Evolutionary conservation across 1,140 invertebrate species (phyloP).

Genomic region (Lordiphosa mommai): DNA sequence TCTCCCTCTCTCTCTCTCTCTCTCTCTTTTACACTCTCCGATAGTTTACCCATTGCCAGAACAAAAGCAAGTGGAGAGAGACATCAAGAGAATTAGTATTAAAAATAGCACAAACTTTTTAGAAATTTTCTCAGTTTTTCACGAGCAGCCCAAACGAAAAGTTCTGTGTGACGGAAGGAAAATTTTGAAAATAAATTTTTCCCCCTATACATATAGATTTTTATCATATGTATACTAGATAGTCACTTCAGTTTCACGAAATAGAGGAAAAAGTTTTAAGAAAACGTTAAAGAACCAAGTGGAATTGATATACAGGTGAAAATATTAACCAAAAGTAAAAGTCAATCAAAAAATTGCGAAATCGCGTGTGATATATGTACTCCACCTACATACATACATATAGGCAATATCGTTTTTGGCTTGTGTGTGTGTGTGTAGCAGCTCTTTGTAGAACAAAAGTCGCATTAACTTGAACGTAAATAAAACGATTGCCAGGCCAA

Average conservation of each 20-base stretch:
- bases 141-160: slow-evolving; percentile 64
- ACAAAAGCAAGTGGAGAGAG: slow-evolving; percentile 19
- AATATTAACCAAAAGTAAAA: slow-evolving; percentile 40
- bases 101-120: slow-evolving; percentile 68
- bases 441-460: slow-evolving; percentile 41
- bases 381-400: slow-evolving; percentile 12
- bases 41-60: slow-evolving; percentile 14
- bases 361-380: slow-evolving; percentile 43
- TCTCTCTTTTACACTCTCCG: not conserved
- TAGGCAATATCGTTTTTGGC: slow-evolving; percentile 39
- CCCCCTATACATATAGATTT: slow-evolving; percentile 51
- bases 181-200: slow-evolving; percentile 53
- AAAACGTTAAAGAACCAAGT: not conserved
- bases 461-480: slow-evolving; percentile 61
- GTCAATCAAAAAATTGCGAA: slow-evolving; percentile 68
- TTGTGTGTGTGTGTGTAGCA: slow-evolving; percentile 11
- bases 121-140: slow-evolving; percentile 64
- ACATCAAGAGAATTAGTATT: slow-evolving; percentile 23
- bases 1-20: not conserved
- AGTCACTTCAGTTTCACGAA: slow-evolving; percentile 29
- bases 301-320: not conserved
- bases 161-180: slow-evolving; percentile 44
- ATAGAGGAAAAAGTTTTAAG: not conserved
- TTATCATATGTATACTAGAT: slow-evolving; percentile 59
- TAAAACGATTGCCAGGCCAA: slow-evolving; percentile 39